These are phyloP conservation scores for Sebastolobus alascanus DNA, from an alignment of 2,797 vertebrate species.

Conservation along the genomic window DNA sequence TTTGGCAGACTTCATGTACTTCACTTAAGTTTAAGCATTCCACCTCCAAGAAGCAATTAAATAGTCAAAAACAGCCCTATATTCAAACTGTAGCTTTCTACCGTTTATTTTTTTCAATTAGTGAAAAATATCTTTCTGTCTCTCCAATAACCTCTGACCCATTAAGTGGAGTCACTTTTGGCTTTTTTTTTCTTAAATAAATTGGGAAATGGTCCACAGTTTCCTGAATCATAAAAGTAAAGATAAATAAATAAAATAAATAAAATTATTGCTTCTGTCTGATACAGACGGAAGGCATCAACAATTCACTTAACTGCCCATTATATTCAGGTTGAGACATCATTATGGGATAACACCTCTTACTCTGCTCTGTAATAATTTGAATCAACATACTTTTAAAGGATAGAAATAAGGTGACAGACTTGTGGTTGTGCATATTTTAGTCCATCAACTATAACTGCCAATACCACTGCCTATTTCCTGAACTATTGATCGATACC, in stretches of 20 bases:
- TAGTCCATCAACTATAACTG: neutral
- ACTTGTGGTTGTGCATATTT: neutral
- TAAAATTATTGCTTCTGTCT: neutral
- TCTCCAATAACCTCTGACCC: conserved; percentile 32
- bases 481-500: conserved; percentile 4
- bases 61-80: conserved; percentile 38
- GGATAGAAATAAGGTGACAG: neutral
- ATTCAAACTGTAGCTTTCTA: conserved; percentile 16
- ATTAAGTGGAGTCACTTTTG: conserved; percentile 35
- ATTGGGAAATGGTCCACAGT: conserved; percentile 28
- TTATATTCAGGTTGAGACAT: neutral
- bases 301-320: neutral
- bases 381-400: neutral
- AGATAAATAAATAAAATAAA: conserved; percentile 12
- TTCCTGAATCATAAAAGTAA: conserved; percentile 10
- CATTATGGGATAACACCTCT: neutral
- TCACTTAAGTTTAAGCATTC: conserved; percentile 24
- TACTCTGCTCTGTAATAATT: neutral
- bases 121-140: conserved; percentile 43
- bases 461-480: neutral
- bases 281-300: neutral
- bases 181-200: conserved; percentile 20
- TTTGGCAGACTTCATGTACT: neutral
- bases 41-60: conserved; percentile 54
- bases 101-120: conserved; percentile 15